Evolutionary conservation across 2,888 invertebrate species (phyloP), one percentile per base, ranked within the genome.

Genomic region (Cerceris ruficornis): DNA sequence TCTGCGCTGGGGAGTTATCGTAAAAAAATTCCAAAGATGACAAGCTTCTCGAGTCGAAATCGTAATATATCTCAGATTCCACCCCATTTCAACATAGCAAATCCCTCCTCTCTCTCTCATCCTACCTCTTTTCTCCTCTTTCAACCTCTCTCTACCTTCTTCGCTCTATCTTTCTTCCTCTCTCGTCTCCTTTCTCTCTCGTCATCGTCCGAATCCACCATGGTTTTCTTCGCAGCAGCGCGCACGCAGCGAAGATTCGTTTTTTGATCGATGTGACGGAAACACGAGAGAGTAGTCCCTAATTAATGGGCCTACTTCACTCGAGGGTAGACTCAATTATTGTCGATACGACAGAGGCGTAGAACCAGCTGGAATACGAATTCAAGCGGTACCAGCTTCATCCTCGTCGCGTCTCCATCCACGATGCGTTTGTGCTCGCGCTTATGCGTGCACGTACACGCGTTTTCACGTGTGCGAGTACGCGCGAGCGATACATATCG

Each of bases 241-340:
- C 64, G 59, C 41, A 62, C 50, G 17, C 68, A 42, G 42, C 43
- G 60, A 60, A 65, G 75, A 80, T 68, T 65, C 69, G 65, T 69
- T 71, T 15, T 41, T 67, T 75, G 81, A 77, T 79, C 69, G 64
- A 79, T 77, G 81, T 65, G 81, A 81, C 75, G 79, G 75, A 81
- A 81, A 81, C 75, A 81, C 79, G 85, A 71, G 76, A 77, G 69
- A 72, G 76, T 84, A 78, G 85, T 85, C 86, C 84, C 84, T 87
- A 89, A 89, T 89, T 89, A 89, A 88, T 87, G 88, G 82, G 69
- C 75, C 86, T 77, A 79, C 83, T 84, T 82, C 80, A 80, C 84
- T 85, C 81, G 80, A 76, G 65, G 83, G 84, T 83, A 83, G 83
- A 88, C 87, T 89, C 90, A 87, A 90, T 90, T 90, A 90, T 90